Evolutionary conservation across 64 coral and sea anemone species (phyloP), one percentile per base, ranked within the genome.

Genomic region (Montipora foliosa): DNA sequence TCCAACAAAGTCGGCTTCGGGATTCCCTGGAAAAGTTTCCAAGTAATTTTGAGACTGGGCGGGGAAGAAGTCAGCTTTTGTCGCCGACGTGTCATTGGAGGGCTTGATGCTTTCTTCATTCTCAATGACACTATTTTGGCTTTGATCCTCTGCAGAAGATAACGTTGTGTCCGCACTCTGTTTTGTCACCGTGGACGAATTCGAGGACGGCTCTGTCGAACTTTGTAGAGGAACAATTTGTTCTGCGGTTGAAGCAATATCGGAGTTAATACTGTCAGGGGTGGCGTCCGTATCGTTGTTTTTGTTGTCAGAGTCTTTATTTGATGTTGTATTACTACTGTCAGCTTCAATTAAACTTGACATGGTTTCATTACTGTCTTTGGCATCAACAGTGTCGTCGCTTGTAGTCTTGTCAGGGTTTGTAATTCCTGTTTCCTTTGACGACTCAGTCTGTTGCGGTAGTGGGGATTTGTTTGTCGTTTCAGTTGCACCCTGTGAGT

Each of bases 171-270:
- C 82, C 45, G 64, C 82, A 15, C 81, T 55, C 44, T 84, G 81
- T 84, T 61, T 7, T 55, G 66, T 86, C 82, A 86, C 64, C 8
- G 14, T 5, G 46, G 25, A 62, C 62, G 81, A 83, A 58, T 58
- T 67, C 60, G 61, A 72, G 82, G 62, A 49, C 44, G 82, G 29
- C 22, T 86, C 44, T 59, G 82, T 86, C 47, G 66, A 86, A 71
- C 45, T 86, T 86, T 86, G 82, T 71, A 20, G 62, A 86, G 62
- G 82, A 70, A 47, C 82, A 86, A 47, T 86, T 71, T 86, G 82
- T 86, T 62, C 82, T 86, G 82, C 8, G 82, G 82, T 86, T 49
- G 82, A 86, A 86, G 61, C 17, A 86, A 17, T 86, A 14, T 47
- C 44, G 46, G 82, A 70, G 82, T 86, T 86, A 86, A 64, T 71